Percentiles rank a stretch among this genome's conserved stretches.
These are phyloP conservation scores for Porites lobata DNA, from an alignment of 92 coral and sea anemone species.

Conservation along the genomic window DNA sequence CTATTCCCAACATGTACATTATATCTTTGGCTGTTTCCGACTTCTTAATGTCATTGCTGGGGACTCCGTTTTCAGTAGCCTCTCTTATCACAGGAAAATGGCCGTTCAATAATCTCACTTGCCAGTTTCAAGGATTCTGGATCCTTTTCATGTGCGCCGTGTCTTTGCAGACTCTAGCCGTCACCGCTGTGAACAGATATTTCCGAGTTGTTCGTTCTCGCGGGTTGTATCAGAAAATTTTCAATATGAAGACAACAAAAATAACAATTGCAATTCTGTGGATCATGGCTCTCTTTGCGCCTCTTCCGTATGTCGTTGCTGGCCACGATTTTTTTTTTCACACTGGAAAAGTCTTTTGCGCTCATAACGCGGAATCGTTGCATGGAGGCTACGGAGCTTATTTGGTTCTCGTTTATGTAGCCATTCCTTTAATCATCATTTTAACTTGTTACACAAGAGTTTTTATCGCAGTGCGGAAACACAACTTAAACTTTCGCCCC, in stretches of 20 bases:
- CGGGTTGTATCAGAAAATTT: constrained; percentile 61
- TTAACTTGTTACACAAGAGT: constrained; percentile 70
- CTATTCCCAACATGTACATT: constrained; percentile 76
- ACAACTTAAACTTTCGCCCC: constrained; percentile 28
- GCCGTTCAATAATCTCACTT: constrained; percentile 52
- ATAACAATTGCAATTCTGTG: constrained; percentile 69
- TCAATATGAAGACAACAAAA: constrained; percentile 71
- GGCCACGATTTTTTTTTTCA: constrained; percentile 73
- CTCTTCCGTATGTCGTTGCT: constrained; percentile 69
- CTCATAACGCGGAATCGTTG: constrained; percentile 69
- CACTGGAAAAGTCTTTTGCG: constrained; percentile 79
- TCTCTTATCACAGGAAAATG: constrained; percentile 66
- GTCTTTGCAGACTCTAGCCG: constrained; percentile 75
- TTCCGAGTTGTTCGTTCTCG: constrained; percentile 65
- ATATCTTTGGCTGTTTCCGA: constrained; percentile 75
- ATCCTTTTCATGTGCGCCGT: constrained; percentile 76
- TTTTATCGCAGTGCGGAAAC: constrained; percentile 66
- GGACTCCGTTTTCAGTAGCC: constrained; percentile 64
- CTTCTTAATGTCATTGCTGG: constrained; percentile 70
- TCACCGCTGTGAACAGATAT: constrained; percentile 81
- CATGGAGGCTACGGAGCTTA: constrained; percentile 73
- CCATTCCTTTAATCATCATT: constrained; percentile 64
- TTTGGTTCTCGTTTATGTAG: constrained; percentile 66
- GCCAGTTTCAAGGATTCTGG: constrained; percentile 81
- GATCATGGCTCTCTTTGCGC: constrained; percentile 76